Percentiles rank a stretch among this genome's conserved stretches.
Conservation (phyloP, 1,140 invertebrate genomes). For the Drosophila repletoides region DNA sequence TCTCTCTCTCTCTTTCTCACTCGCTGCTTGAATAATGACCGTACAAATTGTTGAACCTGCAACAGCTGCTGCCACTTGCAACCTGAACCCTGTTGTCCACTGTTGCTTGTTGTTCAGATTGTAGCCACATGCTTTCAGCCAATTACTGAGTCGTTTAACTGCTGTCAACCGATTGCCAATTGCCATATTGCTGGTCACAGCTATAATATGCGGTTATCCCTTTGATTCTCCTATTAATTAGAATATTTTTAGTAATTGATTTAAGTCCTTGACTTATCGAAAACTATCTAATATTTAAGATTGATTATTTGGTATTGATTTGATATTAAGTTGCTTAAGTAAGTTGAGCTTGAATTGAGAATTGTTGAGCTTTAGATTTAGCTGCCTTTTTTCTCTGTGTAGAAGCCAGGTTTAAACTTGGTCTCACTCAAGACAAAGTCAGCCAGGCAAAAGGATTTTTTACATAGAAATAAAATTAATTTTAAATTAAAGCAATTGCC, state of each 20-base stretch:
- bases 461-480: too few species aligned
- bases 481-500: too few species aligned
- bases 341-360: too few species aligned
- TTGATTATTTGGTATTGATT: neutral
- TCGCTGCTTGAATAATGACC: constrained; percentile 70
- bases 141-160: constrained; percentile 69
- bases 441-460: too few species aligned
- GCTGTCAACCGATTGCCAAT: constrained; percentile 62
- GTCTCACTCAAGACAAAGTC: too few species aligned
- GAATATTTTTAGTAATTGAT: too few species aligned
- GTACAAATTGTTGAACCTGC: constrained; percentile 62
- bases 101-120: constrained; percentile 36
- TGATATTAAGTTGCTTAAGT: neutral
- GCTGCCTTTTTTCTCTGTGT: too few species aligned
- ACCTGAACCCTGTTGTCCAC: constrained; percentile 38
- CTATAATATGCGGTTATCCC: constrained; percentile 16
- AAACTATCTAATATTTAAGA: too few species aligned
- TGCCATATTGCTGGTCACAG: constrained; percentile 44
- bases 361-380: too few species aligned
- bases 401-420: too few species aligned
- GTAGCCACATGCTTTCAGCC: constrained; percentile 62
- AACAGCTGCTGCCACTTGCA: constrained; percentile 37
- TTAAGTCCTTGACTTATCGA: too few species aligned
- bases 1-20: too few species aligned
- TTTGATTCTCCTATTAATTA: neutral